A percentile compares a stretch with the other conserved stretches of the same genome.
phyloP scores from a whole-genome alignment of 2,113 vertebrate genomes.

The Cranoglanis bouderius region DNA sequence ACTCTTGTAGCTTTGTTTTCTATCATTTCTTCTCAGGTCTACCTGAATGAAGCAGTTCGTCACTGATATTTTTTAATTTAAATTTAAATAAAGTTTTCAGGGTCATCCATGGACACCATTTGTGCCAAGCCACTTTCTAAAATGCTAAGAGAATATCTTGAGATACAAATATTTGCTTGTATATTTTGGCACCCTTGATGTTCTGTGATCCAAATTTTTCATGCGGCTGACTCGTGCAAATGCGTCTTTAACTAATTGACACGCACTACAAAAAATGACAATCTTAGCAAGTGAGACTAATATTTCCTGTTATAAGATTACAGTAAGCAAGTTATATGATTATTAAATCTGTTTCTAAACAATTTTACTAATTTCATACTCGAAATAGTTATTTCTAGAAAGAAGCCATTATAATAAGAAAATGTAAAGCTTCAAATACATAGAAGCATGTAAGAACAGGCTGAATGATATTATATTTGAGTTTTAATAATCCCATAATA shows the following conservation, averaged over 20 bases:
- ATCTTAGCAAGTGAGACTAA: background rate
- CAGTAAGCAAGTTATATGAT: background rate
- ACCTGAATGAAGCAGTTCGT: slow-evolving; percentile 24
- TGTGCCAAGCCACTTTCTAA: slow-evolving; percentile 34
- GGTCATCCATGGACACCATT: slow-evolving; percentile 22
- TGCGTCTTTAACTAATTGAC: background rate
- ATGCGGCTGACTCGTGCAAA: slow-evolving; percentile 7
- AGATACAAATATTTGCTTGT: slow-evolving; percentile 2
- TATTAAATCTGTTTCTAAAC: background rate
- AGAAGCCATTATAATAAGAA: background rate
- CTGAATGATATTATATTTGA: too few relatives aligned
- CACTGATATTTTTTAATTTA: background rate
- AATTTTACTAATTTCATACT: background rate
- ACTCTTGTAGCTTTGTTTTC: slow-evolving; percentile 43
- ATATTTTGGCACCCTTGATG: slow-evolving; percentile 18
- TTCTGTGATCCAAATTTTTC: slow-evolving; percentile 22
- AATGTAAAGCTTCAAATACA: background rate
- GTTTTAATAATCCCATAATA: too few relatives aligned
- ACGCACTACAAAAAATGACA: background rate
- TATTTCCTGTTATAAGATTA: background rate
- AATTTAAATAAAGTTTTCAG: background rate
- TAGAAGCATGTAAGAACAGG: background rate
- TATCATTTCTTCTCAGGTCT: slow-evolving; percentile 45
- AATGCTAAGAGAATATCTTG: slow-evolving; percentile 16
- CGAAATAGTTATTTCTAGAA: background rate